Evolutionary conservation across 2,888 invertebrate species (phyloP), one percentile per base, ranked within the genome.

Genomic region (Nymphalis urticae): DNA sequence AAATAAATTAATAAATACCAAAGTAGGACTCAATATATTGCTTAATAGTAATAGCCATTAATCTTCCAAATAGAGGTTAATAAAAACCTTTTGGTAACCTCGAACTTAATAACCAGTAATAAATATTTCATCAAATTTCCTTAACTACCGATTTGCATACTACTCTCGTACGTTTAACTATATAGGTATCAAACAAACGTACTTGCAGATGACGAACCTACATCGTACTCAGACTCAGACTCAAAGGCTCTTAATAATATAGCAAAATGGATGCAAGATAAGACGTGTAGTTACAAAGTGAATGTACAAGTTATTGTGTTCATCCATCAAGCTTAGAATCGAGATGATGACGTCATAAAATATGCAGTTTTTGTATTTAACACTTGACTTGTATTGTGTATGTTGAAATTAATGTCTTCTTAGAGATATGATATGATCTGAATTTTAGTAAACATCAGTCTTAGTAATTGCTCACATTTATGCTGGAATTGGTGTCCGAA

Each of bases 171-270:
- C 58, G 42, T 36, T 58, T 42, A 42, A 58, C 42, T 36, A 58
- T 36, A 56, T 36, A 36, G 32, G 19, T 42, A 58, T 58, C 36
- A 9, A 42, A 19, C 27, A 19, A 19, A 58, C 32, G 42, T 42
- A 42, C 42, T 42, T 21, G 19, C 19, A 58, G n/a, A 42, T 58
- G 19, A 19, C 58, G 42, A 58, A 58, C 36, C 58, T 56, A 32
- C n/a, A 17, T 8, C 27, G 54, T 56, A 32, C 36, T 58, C 42
- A 36, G 58, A n/a, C 19, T 36, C 58, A 36, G 58, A n/a, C 58
- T 42, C 58, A 58, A 58, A 58, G 58, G 58, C 36, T 54, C 54
- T 58, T 58, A 58, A 58, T 58, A 42, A 42, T 58, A 58, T 42
- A 58, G 36, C 58, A 42, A 58, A 58, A 42, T 36, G 36, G 58